phyloP scores from a whole-genome alignment of 1,140 invertebrate genomes.

The Nymphalis io region DNA sequence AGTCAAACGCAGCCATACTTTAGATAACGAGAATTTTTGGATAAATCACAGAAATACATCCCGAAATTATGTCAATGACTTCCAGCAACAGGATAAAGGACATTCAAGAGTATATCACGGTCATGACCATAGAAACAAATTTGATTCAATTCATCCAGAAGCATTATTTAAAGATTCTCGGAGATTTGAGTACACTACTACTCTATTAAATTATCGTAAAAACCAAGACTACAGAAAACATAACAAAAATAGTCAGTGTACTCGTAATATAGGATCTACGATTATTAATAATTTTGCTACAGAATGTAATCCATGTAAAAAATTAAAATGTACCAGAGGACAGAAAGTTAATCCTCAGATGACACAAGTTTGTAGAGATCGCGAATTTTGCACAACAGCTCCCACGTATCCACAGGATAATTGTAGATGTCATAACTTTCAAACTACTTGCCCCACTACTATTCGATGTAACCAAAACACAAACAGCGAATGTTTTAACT shows the following conservation, averaged over 20 bases:
- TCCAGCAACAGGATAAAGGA: slow-evolving; percentile 46
- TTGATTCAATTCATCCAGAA: slow-evolving; percentile 38
- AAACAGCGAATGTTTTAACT: slow-evolving; percentile 50
- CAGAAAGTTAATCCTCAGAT: slow-evolving; percentile 37
- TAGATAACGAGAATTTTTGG: slow-evolving; percentile 39
- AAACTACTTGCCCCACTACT: slow-evolving; percentile 26
- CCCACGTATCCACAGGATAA: slow-evolving; percentile 23
- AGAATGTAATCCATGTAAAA: slow-evolving; percentile 17
- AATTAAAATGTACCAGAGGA: slow-evolving; percentile 52
- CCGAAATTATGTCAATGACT: slow-evolving; percentile 31
- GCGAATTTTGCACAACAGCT: slow-evolving; percentile 2
- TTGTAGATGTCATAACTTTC: slow-evolving; percentile 47
- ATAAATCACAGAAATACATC: slow-evolving; percentile 42
- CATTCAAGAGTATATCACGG: slow-evolving; percentile 55
- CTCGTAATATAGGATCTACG: slow-evolving; percentile 40
- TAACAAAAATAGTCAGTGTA: slow-evolving; percentile 47
- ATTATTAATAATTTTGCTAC: slow-evolving; percentile 13
- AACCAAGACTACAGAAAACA: slow-evolving; percentile 44
- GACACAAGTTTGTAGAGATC: slow-evolving; percentile 17
- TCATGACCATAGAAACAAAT: slow-evolving; percentile 41
- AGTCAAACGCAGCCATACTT: slow-evolving; percentile 40
- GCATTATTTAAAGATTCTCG: slow-evolving; percentile 28
- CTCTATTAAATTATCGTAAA: slow-evolving; percentile 17
- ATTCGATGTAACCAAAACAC: slow-evolving; percentile 38
- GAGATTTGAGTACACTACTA: slow-evolving; percentile 40